Base-by-base conservation (phyloP, 2,888 invertebrate species). In the Yponomeuta plumbellus region DNA sequence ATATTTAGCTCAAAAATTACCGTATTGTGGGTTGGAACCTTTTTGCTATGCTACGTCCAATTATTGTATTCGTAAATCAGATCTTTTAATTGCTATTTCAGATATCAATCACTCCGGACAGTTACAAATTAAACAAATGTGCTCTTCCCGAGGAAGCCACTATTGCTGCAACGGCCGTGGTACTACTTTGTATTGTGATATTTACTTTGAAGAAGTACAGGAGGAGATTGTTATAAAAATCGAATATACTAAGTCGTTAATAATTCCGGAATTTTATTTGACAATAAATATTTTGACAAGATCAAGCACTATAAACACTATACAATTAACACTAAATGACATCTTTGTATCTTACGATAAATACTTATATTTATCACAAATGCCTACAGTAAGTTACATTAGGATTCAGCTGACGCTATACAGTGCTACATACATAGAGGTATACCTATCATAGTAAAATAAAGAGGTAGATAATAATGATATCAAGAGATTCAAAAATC, bases 211-310 rank as follows among this genome's bases (percentile, higher is more conserved):
- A 58, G 61, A 26, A 61, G 13, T 61, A 17, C 26, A 61, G 61
- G 26, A 61, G 26, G 34, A 26, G 17, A n/a, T 13, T 61, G n/a
- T 21, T n/a, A 61, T 61, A 61, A 61, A 13, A 26, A 44, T n/a
- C 17, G 17, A 44, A 64, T 44, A 44, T 20, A 64, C 23, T 10
- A 63, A 22, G 1, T 20, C 63, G 21, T 44, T 63, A 13, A 63
- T 63, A 44, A 63, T 13, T 63, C 13, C 63, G 20, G 22, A 10
- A 62, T 63, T 66, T 85, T 89, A 86, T 86, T 87, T 81, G 80
- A 87, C 79, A 90, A 90, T 91, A 91, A 90, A 90, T 91, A 90
- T 80, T 85, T 84, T 89, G 89, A 90, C 88, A 89, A 89, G 89
- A 90, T 85, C 84, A 80, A 86, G 88, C 88, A 84, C 84, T 88